Evolutionary conservation across 2,113 vertebrate species (phyloP).

Genomic region (Nesospiza acunhae): DNA sequence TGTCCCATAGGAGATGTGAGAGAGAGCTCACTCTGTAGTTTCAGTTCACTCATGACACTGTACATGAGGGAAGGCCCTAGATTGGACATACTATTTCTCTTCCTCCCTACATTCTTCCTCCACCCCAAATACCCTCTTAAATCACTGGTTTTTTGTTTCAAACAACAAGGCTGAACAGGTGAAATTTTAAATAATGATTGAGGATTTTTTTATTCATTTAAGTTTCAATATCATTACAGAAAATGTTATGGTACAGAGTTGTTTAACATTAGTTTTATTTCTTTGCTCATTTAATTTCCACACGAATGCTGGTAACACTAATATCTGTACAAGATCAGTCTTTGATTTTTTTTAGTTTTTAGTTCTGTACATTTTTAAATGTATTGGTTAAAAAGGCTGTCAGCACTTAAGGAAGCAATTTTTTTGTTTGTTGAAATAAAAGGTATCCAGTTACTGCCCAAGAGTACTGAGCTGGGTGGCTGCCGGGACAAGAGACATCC

Average conservation of each 20-base stretch:
- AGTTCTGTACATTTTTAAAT: conserved; percentile 99
- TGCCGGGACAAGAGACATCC: conserved; percentile 77
- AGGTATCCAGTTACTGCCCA: conserved; percentile 88
- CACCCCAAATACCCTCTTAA: not conserved
- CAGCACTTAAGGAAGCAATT: conserved; percentile 99
- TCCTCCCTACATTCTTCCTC: not conserved
- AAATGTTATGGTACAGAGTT: conserved; percentile 99
- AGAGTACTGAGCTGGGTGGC: conserved; percentile 88
- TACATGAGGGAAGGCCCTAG: not conserved
- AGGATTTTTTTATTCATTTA: conserved; percentile 98
- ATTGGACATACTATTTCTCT: not conserved
- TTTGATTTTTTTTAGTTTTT: conserved; percentile 84
- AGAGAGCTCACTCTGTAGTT: not conserved
- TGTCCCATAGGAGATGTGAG: not conserved
- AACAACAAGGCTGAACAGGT: conserved; percentile 71
- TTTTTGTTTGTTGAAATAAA: conserved; percentile 92
- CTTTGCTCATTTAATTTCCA: conserved; percentile 96
- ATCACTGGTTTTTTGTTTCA: not conserved
- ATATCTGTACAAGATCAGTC: conserved; percentile 99
- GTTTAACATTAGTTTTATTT: conserved; percentile 96
- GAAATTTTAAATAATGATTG: conserved; percentile 97
- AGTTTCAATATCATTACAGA: conserved; percentile 99
- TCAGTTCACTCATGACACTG: not conserved
- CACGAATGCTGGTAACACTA: conserved; percentile 99
- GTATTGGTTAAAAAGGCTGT: conserved; percentile 99